phyloP scores from a whole-genome alignment of 2,888 invertebrate species.

The Heteromurus nitidus region DNA sequence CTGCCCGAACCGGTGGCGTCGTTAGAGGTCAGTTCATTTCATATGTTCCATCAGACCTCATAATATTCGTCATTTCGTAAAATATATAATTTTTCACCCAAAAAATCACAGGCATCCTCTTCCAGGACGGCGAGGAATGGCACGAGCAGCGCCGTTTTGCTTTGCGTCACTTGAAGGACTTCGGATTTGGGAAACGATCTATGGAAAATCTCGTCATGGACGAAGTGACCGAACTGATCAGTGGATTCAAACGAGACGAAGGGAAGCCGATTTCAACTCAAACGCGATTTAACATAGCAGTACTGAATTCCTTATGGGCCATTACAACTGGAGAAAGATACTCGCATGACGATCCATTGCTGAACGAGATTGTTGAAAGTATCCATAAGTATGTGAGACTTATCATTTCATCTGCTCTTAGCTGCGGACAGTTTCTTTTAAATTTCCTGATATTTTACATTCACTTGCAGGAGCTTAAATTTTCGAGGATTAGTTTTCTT shows the following conservation, averaged over 20 bases:
- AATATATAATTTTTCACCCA: not conserved
- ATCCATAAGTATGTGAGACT: constrained; percentile 43
- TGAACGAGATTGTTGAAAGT: constrained; percentile 54
- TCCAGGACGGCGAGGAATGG: constrained; percentile 69
- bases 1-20: constrained; percentile 57
- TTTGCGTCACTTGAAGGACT: constrained; percentile 61
- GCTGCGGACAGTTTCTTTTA: too few species aligned
- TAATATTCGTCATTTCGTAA: not conserved
- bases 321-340: constrained; percentile 67
- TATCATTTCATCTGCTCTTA: not conserved
- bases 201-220: constrained; percentile 70
- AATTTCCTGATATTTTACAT: too few species aligned
- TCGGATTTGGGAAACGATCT: constrained; percentile 68
- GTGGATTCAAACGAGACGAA: constrained; percentile 54
- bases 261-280: constrained; percentile 67
- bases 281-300: constrained; percentile 68
- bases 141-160: constrained; percentile 71
- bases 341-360: constrained; percentile 67
- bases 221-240: constrained; percentile 64
- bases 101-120: constrained; percentile 58
- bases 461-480: constrained; percentile 6
- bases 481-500: constrained; percentile 59
- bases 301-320: constrained; percentile 68
- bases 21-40: constrained; percentile 34
- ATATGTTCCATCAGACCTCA: not conserved